phyloP scores from a whole-genome alignment of 64 coral and sea anemone species.

The Orbicella faveolata region DNA sequence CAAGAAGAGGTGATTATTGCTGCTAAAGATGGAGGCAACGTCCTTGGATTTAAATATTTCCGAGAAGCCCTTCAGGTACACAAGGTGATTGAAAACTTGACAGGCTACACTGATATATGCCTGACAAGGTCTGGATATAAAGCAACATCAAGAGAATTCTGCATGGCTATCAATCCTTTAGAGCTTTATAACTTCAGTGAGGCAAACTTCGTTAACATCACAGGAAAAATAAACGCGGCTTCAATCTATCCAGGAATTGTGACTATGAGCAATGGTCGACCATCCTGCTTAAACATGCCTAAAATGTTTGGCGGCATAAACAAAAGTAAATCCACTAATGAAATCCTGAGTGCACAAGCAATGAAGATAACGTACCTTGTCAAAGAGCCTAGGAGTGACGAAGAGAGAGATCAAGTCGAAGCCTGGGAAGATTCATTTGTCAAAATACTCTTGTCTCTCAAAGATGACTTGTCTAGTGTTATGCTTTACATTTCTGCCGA shows the following conservation, averaged over 20 bases:
- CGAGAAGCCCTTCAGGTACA: constrained; percentile 64
- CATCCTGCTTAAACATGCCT: constrained; percentile 66
- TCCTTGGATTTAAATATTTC: constrained; percentile 54
- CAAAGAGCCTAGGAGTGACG: constrained; percentile 37
- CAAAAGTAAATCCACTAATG: not conserved
- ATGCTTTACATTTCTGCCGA: constrained; percentile 57
- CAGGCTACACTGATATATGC: constrained; percentile 62
- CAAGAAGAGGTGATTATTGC: constrained; percentile 60
- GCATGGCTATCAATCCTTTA: constrained; percentile 62
- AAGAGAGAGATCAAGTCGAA: constrained; percentile 26
- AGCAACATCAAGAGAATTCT: constrained; percentile 10
- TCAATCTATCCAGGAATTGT: constrained; percentile 22
- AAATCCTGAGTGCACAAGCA: constrained; percentile 22
- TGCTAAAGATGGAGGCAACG: constrained; percentile 15
- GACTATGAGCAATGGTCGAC: constrained; percentile 63
- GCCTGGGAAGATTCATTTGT: constrained; percentile 73
- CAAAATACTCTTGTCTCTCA: constrained; percentile 14
- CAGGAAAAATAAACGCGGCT: constrained; percentile 5
- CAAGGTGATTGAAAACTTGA: constrained; percentile 19
- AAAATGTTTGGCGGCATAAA: constrained; percentile 59
- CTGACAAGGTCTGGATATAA: constrained; percentile 14
- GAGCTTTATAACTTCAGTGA: constrained; percentile 60
- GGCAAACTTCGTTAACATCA: constrained; percentile 50
- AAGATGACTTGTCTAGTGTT: constrained; percentile 52
- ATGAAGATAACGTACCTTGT: constrained; percentile 45